These are phyloP conservation scores for Romanogobio albipinnatus DNA, from an alignment of 2,113 vertebrate species.

Conservation along the genomic window DNA sequence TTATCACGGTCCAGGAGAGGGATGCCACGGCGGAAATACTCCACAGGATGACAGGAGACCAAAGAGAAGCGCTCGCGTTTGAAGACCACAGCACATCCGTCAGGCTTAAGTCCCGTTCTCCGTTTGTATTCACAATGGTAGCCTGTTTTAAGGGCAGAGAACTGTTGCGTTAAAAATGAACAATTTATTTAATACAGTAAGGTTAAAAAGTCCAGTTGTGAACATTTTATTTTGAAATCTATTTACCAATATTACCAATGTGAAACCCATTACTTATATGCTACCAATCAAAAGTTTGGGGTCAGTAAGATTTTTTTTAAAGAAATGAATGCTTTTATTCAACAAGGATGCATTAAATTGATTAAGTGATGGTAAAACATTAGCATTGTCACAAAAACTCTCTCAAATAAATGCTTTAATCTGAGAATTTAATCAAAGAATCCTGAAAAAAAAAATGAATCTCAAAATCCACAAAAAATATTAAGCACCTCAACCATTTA, in stretches of 20 bases:
- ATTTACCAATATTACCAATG: no score
- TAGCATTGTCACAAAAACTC: neutral
- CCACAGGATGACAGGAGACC: constrained; percentile 84
- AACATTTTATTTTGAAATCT: neutral
- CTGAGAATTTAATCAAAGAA: neutral
- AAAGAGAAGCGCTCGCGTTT: constrained; percentile 87
- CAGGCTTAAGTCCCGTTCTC: constrained; percentile 90
- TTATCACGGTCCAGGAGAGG: constrained; percentile 93
- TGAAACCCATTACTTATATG: no score
- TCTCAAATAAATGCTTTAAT: neutral
- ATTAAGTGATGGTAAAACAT: neutral
- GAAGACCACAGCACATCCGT: constrained; percentile 91
- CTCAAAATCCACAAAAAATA: neutral
- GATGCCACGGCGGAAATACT: constrained; percentile 85
- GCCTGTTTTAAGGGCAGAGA: constrained; percentile 69
- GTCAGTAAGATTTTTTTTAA: neutral
- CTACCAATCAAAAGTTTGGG: no score
- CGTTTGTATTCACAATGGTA: constrained; percentile 95
- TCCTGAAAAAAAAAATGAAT: neutral
- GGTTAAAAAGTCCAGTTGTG: neutral
- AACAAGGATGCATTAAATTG: neutral
- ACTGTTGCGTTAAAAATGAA: neutral
- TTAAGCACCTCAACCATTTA: neutral
- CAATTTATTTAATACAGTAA: neutral
- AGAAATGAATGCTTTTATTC: neutral